Evolutionary conservation across 2,797 vertebrate species (phyloP).

Genomic region (Phoeniculus purpureus): DNA sequence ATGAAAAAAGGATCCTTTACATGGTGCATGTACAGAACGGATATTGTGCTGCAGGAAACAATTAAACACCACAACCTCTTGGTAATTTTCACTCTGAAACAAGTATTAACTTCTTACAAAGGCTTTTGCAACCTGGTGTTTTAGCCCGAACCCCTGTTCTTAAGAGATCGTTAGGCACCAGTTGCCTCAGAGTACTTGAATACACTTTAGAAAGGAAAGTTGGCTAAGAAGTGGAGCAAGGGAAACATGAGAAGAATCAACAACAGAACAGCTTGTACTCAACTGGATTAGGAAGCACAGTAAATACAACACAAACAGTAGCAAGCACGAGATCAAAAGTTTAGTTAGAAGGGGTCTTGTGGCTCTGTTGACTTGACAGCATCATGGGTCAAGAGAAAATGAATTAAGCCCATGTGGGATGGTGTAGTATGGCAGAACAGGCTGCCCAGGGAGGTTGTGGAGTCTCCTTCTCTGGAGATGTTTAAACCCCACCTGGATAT

Average conservation of each 20-base stretch:
- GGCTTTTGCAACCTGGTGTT: background rate
- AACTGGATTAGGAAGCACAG: background rate
- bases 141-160: background rate
- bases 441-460: background rate
- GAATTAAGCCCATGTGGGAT: background rate
- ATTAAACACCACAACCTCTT: background rate
- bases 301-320: background rate
- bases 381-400: background rate
- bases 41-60: background rate
- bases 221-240: background rate
- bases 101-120: background rate
- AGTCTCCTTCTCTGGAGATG: no score
- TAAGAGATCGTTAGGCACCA: background rate
- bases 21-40: background rate
- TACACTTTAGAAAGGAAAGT: background rate
- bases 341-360: background rate
- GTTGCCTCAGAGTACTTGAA: background rate
- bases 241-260: background rate
- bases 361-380: background rate
- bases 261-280: background rate
- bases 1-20: background rate
- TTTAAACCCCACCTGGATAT: no score
- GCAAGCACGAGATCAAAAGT: background rate
- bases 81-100: background rate
- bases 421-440: background rate